These are phyloP conservation scores for Podargus strigoides DNA, from an alignment of 2,797 vertebrate genomes.

Conservation along the genomic window DNA sequence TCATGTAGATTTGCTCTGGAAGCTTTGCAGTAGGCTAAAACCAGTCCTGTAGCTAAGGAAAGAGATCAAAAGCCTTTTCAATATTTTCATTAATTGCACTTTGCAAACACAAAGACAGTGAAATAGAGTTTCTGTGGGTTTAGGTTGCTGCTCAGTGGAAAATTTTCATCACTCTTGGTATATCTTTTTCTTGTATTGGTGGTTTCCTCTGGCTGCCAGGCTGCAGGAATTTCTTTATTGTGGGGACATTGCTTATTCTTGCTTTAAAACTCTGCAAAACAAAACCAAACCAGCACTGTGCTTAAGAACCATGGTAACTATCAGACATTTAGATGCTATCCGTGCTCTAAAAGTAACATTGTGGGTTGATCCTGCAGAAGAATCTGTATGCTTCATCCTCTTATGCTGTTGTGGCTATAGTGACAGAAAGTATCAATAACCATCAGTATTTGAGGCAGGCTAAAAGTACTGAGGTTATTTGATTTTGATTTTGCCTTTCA, in stretches of 20 bases:
- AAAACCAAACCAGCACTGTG: not conserved
- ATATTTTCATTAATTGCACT: not conserved
- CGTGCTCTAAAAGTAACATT: not conserved
- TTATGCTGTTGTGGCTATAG: not conserved
- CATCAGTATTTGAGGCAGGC: not conserved
- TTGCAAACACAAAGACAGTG: not conserved
- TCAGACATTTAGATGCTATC: not conserved
- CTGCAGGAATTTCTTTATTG: conserved; percentile 82
- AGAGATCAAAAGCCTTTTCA: not conserved
- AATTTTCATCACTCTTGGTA: conserved; percentile 54
- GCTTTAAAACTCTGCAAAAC: conserved; percentile 81
- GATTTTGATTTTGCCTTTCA: not conserved
- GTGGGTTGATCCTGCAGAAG: not conserved
- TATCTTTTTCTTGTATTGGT: conserved; percentile 51
- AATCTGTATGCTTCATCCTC: not conserved
- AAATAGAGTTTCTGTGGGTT: not conserved
- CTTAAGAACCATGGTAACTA: not conserved
- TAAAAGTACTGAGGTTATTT: not conserved
- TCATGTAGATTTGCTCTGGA: not conserved
- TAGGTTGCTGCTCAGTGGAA: not conserved
- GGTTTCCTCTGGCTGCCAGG: conserved; percentile 84
- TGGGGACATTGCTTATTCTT: conserved; percentile 75
- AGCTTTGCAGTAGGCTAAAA: not conserved
- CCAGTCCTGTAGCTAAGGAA: not conserved
- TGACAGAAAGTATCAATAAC: not conserved